Conservation (phyloP, 2,888 invertebrate genomes). For the Piscicola geometra region DNA sequence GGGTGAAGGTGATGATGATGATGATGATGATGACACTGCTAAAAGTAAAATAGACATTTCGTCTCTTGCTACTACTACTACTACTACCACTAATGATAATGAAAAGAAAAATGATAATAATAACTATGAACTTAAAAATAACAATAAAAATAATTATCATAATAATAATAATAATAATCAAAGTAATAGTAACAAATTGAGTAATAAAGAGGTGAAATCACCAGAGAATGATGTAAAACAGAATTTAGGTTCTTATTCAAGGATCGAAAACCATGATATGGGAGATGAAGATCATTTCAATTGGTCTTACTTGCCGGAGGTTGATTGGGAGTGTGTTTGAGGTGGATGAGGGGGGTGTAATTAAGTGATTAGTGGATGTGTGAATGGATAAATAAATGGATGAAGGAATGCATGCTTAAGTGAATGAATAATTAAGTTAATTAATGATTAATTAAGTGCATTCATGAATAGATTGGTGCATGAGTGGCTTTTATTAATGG, state of each 20-base stretch:
- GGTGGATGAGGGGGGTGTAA: too few species aligned
- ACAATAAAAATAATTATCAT: constrained; percentile 7
- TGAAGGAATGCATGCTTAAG: too few species aligned
- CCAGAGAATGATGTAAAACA: background rate
- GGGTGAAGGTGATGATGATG: background rate
- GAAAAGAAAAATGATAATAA: background rate
- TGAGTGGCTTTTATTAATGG: constrained; percentile 3
- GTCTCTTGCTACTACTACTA: background rate
- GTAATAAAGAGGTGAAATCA: background rate
- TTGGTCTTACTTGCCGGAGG: too few species aligned
- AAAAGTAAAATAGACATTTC: background rate
- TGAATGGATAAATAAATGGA: too few species aligned
- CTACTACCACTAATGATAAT: background rate
- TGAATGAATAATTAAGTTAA: too few species aligned
- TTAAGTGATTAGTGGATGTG: too few species aligned
- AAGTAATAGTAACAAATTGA: background rate
- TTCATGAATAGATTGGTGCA: background rate
- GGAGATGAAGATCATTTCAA: too few species aligned
- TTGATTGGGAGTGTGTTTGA: too few species aligned
- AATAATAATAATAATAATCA: constrained; percentile 6
- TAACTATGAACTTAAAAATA: background rate
- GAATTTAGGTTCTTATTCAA: background rate
- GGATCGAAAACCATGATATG: too few species aligned
- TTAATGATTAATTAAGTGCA: too few species aligned
- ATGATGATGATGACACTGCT: background rate